Percentiles rank a stretch among this genome's conserved stretches.
Evolutionary conservation across 2,113 vertebrate species (phyloP).

Genomic region (Ornithorhynchus anatinus): DNA sequence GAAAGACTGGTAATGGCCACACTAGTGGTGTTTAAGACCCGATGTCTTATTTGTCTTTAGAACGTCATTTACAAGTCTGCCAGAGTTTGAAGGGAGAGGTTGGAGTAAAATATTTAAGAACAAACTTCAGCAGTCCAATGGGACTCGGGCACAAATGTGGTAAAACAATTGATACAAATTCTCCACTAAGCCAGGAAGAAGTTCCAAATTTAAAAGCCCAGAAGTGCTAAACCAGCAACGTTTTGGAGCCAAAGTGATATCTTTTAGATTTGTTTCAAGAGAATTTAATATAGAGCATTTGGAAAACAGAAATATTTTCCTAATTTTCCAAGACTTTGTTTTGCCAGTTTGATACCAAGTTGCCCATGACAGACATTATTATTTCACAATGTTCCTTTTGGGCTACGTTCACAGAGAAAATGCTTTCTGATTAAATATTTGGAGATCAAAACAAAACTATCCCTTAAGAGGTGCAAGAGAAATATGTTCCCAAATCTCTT

Average conservation of each 20-base stretch:
- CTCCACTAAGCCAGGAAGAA: conserved; percentile 49
- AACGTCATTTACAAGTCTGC: conserved; percentile 23
- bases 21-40: background rate
- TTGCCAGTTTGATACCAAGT: conserved; percentile 21
- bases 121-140: conserved; percentile 32
- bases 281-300: conserved; percentile 44
- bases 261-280: conserved; percentile 42
- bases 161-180: conserved; percentile 59
- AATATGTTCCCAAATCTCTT: conserved; percentile 11
- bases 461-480: background rate
- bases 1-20: background rate
- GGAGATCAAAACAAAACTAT: conserved; percentile 42
- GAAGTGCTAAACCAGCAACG: conserved; percentile 55
- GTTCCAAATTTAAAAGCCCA: conserved; percentile 44
- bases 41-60: background rate
- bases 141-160: conserved; percentile 52
- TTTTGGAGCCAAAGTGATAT: conserved; percentile 41
- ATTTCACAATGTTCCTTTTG: conserved; percentile 28
- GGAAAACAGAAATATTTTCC: conserved; percentile 42
- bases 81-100: background rate
- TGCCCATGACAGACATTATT: conserved; percentile 40
- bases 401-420: conserved; percentile 39
- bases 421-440: conserved; percentile 33
- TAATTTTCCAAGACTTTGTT: conserved; percentile 34
- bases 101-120: conserved; percentile 41